These are phyloP conservation scores for Tinamus major DNA, from an alignment of 2,797 vertebrate genomes.

Conservation along the genomic window DNA sequence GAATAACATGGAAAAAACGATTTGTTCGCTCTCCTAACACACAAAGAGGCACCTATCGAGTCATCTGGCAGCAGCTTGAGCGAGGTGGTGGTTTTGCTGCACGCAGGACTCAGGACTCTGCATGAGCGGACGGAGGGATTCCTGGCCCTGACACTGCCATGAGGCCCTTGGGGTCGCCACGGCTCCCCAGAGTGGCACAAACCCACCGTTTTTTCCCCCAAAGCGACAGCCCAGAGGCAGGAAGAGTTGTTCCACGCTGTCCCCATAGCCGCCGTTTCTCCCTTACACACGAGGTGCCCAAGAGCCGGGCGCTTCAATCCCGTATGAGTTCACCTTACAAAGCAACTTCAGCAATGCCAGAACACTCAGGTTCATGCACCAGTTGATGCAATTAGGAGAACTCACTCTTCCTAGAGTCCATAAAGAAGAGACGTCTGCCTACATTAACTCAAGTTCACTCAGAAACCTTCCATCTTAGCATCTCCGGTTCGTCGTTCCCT, in stretches of 20 bases:
- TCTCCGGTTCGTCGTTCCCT: too few species aligned
- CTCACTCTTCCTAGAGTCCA: background rate
- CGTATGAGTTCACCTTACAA: too few species aligned
- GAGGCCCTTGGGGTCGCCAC: too few species aligned
- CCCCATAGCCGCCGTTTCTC: fast-evolving
- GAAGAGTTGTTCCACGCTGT: too few species aligned
- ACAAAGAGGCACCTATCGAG: background rate
- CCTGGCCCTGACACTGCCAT: too few species aligned
- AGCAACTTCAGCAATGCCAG: fast-evolving
- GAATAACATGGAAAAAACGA: background rate
- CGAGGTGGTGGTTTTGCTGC: background rate
- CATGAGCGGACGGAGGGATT: too few species aligned
- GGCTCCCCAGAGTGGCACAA: background rate
- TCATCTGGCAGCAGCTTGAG: too few species aligned
- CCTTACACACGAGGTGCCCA: background rate
- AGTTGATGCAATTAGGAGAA: background rate
- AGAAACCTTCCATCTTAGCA: background rate
- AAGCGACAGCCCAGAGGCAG: fast-evolving
- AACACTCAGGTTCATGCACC: background rate
- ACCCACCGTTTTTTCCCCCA: too few species aligned
- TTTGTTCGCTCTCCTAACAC: too few species aligned
- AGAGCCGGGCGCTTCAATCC: fast-evolving
- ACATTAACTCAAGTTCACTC: background rate
- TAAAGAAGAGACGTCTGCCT: background rate
- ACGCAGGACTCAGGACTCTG: background rate